Evolutionary conservation across 2,113 vertebrate species (phyloP), one percentile per base, ranked within the genome.

Genomic region (Callipepla californica): DNA sequence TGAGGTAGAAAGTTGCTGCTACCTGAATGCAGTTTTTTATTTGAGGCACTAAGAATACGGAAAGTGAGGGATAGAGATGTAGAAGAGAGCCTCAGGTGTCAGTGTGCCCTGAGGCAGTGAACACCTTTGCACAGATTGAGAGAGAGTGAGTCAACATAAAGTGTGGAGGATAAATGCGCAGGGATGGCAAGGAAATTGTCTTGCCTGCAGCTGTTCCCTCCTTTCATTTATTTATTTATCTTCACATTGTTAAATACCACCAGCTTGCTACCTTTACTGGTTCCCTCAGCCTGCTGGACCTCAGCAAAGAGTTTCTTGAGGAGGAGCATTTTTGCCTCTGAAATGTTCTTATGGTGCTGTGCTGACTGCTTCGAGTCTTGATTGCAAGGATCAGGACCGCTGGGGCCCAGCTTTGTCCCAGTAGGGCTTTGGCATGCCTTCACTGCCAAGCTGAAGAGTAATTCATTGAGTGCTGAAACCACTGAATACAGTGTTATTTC

Each of bases 181-280:
- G 89, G 89, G 83, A 79, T 84, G 89, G 83, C 87, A 89, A 81
- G 90, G 83, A 94, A 70, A 92, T 94, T 32, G 58, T 89, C 51
- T 94, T 85, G 80, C 87, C 91, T 92, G 61, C 61, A 90, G 87
- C 89, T 87, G 42, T 89, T 95, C 80, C 63, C 44, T 90, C 45
- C 74, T 79, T 93, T 89, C 65, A 19, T 82, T 83, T 94, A 87
- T 96, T 94, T 87, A 58, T 93, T 90, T 95, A 65, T 91, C 57
- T 90, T 93, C 55, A 10, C 15, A 2, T 23, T 62, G 75, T 91
- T 95, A 92, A 94, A 88, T 93, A 94, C 95, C 92, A 88, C 40
- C 75, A 62, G 62, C 51, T 90, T 89, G 74, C 69, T 81, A 79
- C 62, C 73, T 57, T 78, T 85, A 61, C 72, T 53, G 51, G 51